Evolutionary conservation across 2,797 vertebrate species (phyloP), one percentile per base, ranked within the genome.

Genomic region (Myripristis murdjan): DNA sequence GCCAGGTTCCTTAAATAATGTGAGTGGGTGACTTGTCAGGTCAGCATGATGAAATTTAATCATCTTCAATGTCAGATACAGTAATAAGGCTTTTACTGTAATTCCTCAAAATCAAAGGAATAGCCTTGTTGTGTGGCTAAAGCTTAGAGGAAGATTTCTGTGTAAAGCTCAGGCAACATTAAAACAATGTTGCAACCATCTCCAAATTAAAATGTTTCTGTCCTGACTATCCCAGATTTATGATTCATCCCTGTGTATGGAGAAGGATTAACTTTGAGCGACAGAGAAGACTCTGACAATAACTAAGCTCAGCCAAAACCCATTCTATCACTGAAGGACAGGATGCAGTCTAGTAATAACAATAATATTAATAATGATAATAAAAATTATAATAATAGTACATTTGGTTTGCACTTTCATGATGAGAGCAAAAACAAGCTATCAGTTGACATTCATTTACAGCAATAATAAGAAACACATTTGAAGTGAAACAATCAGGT

Each of bases 11-110:
- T 83, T 85, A 63, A 83, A 89, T 78, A 78, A 76, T 68, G 67
- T 70, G 66, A 83, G 75, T 77, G 70, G 67, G 80, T 62, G 74
- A 84, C 75, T 77, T 92, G 91, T 91, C 87, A 88, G 94, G 94
- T 92, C 92, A 92, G 63, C 76, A 87, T 90, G 90, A 95, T 92
- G 93, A 92, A 94, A 96, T 96, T 92, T 96, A 97, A 97, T 97
- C 93, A 95, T 94, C 90, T 86, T 94, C 93, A 93, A 92, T 94
- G 95, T 95, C 90, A 91, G 85, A 94, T 92, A 68, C 64, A 60
- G 67, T 65, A 95, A 93, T 94, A 92, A 91, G 91, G 93, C 92
- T 96, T 96, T 97, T 92, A 94, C 91, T 94, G 93, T 96, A 95
- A 96, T 95, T 96, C 90, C 93, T 92, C 91, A 94, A 92, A 95